Evolutionary conservation across 2,797 vertebrate genomes (phyloP), one percentile per base, ranked within the genome.

Genomic region (Notolepis coatsorum): DNA sequence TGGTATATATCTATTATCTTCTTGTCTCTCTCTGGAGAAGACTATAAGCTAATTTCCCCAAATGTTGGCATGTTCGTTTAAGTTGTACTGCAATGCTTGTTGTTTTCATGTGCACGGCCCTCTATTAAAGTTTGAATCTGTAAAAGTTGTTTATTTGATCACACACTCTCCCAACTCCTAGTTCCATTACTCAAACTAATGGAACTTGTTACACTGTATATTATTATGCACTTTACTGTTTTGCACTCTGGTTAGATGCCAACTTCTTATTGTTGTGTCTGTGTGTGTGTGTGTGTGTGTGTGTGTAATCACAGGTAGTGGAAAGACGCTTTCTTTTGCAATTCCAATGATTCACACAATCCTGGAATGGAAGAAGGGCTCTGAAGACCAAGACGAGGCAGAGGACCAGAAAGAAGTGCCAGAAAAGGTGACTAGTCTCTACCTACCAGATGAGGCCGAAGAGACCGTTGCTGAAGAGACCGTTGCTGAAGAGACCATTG

Each of bases 271-370:
- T n/a, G n/a, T n/a, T n/a, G n/a, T n/a, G n/a, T n/a, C n/a, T n/a
- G n/a, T n/a, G n/a, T n/a, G n/a, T n/a, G n/a, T n/a, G n/a, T n/a
- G n/a, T n/a, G n/a, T n/a, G n/a, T n/a, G 9, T 38, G 5, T 45
- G 12, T 9, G 15, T 75, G 10, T 61, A 13, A 2, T 84, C 79
- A 62, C 79, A 99, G 98, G 97, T 85, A 99, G 97, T 1, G 97
- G 97, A 5, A 99, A 99, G 88, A 99, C 97, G 0, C 88, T 98
- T 55, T 96, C 97, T 43, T 99, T 98, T 80, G 96, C 95, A 24
- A 98, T 99, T 82, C 98, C 98, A 1, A 94, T 99, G 93, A 97
- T 99, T 80, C 94, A 99, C 43, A 70, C 87, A 31, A 95, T 99
- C 81, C 84, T 99, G 68, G 93, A 96, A 77, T 97, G 96, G 96